Evolutionary conservation across 1,140 invertebrate species (phyloP), one percentile per base, ranked within the genome.

Genomic region (Pachyrhynchus sulphureomaculatus): DNA sequence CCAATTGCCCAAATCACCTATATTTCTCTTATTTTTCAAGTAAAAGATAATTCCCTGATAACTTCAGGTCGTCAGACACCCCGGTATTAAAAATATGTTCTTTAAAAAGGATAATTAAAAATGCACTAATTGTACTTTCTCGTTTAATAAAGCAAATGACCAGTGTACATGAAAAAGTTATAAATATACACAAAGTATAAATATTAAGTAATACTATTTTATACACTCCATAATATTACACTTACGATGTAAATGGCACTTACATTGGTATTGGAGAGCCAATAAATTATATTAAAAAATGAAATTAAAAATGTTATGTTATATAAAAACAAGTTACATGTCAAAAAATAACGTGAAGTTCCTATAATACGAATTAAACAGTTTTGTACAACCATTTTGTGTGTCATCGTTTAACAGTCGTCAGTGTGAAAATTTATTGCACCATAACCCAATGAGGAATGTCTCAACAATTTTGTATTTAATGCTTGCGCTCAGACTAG

Each of bases 231-330:
- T 59, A 49, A 65, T 29, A 58, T 44, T 62, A 55, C 12, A 51
- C 57, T 57, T 67, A 67, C 36, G 52, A 60, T 61, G 64, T 68
- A 68, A 61, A 68, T 68, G 67, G 67, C 67, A 68, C 67, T 68
- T 68, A 62, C 57, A 53, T 64, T 62, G 63, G 61, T 68, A 64
- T 66, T 62, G 53, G 42, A 61, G 64, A 64, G 65, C 65, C 65
- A 67, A 66, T 62, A 65, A 66, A 59, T 60, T 24, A 62, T 39
- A 15, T 36, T 33, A 37, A 57, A 63, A 51, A 26, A 21, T 29
- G 18, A 41, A 56, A 20, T 42, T 18, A 49, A 37, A 44, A 24
- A 53, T 44, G 34, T 37, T 33, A 59, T 39, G 42, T 52, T 17
- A 60, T 51, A 39, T 52, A 59, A 55, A 61, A 45, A 49, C 47